Evolutionary conservation across 2,113 vertebrate species (phyloP), one percentile per base, ranked within the genome.

Genomic region (Choloepus hoffmanni): DNA sequence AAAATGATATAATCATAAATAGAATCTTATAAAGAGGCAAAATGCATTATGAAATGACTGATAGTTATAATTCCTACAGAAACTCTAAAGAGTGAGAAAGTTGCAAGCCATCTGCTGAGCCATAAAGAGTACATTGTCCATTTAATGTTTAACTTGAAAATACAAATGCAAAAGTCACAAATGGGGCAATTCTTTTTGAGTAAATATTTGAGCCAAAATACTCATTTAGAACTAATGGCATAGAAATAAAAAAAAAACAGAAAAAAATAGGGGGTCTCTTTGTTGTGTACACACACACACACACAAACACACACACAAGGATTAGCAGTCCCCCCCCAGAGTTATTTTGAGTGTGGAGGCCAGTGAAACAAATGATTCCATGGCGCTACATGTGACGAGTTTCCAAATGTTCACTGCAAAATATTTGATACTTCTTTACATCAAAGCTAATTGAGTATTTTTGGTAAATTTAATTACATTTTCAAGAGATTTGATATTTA

Each of bases 401-500:
- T 79, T 33, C 60, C 58, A 76, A 0, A 45, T 94, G 26, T 55
- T 85, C 65, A 92, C 18, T 89, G 67, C 36, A 82, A 33, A 72
- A 19, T 53, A 74, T 83, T 65, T 45, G 73, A 53, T 84, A 50
- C 40, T 67, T 78, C 58, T 88, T 92, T 77, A 92, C 83, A 87
- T 83, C 40, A 92, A 63, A 83, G 82, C 45, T 90, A 68, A 78
- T 16, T 77, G n/a, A 82, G 78, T 10, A 79, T 76, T 74, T 94
- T 55, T 68, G 19, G 74, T 74, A 43, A 60, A 88, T 79, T 90
- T 87, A 84, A 95, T 70, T 65, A 83, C 43, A 81, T 33, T 72
- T 55, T 87, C 85, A 76, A 96, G 85, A 76, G 23, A 87, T 18
- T 82, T 89, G 65, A 87, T 70, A 85, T 5, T 26, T 70, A 86